Percentiles rank a stretch among this genome's conserved stretches.
Evolutionary conservation across 2,797 vertebrate genomes (phyloP).

Genomic region (Hipposideros larvatus): DNA sequence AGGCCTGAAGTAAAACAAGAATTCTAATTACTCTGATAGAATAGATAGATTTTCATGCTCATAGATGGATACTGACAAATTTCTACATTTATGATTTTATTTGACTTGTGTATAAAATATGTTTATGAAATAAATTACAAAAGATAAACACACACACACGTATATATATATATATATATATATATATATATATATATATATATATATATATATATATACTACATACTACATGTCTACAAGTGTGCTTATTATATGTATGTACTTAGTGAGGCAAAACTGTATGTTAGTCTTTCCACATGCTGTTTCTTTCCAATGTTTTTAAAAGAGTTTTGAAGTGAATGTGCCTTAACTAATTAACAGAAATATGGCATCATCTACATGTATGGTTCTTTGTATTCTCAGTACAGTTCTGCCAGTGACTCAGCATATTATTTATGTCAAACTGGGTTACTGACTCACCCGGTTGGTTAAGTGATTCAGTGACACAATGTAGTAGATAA

Average conservation of each 20-base stretch:
- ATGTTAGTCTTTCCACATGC: neutral
- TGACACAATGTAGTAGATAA: neutral
- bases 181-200: neutral
- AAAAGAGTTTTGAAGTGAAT: neutral
- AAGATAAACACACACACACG: neutral
- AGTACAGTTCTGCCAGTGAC: neutral
- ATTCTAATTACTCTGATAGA: neutral
- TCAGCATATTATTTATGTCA: neutral
- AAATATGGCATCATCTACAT: neutral
- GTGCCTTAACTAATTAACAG: neutral
- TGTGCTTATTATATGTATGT: neutral
- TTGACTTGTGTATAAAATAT: neutral
- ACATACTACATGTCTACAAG: neutral
- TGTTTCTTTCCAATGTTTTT: neutral
- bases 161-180: neutral
- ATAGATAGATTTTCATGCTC: neutral
- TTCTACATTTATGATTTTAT: neutral
- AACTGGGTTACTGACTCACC: neutral
- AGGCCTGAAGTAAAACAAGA: neutral
- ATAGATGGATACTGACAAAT: neutral
- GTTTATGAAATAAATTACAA: neutral
- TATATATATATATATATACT: neutral
- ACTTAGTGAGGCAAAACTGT: neutral
- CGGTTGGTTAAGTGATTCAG: constrained; percentile 32
- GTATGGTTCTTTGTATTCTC: constrained; percentile 24